Evolutionary conservation across 1,140 invertebrate genomes (phyloP).

Genomic region (Zaprionus taronus): DNA sequence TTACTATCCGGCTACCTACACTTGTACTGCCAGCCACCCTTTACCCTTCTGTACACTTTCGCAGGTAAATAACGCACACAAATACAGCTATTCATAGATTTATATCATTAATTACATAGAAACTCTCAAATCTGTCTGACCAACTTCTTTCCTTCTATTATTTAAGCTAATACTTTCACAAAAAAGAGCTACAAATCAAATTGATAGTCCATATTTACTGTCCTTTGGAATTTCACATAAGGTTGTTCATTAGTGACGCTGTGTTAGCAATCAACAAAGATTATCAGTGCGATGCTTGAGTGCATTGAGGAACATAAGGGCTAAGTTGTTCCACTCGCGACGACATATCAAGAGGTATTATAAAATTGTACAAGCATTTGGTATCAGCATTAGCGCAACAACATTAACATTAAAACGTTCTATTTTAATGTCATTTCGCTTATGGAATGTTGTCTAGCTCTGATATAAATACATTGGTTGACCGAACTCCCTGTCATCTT

Average conservation of each 20-base stretch:
- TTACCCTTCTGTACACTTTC: neutral
- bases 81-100: too few relatives aligned
- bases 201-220: too few relatives aligned
- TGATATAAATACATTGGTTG: neutral
- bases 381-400: constrained; percentile 63
- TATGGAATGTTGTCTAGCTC: constrained; percentile 45
- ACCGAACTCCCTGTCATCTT: constrained; percentile 42
- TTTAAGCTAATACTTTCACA: too few relatives aligned
- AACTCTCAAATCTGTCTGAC: neutral
- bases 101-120: neutral
- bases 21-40: neutral
- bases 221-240: constrained; percentile 37
- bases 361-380: constrained; percentile 73
- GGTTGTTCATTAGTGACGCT: constrained; percentile 61
- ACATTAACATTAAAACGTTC: constrained; percentile 9
- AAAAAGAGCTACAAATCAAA: too few relatives aligned
- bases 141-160: too few relatives aligned
- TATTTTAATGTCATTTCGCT: constrained; percentile 49
- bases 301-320: neutral
- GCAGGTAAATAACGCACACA: neutral
- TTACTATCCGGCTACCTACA: constrained; percentile 15
- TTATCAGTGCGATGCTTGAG: constrained; percentile 5
- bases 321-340: neutral
- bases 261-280: constrained; percentile 24
- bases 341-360: constrained; percentile 41